These are phyloP conservation scores for Solenodon paradoxus DNA, from an alignment of 2,113 vertebrate species.

Conservation along the genomic window DNA sequence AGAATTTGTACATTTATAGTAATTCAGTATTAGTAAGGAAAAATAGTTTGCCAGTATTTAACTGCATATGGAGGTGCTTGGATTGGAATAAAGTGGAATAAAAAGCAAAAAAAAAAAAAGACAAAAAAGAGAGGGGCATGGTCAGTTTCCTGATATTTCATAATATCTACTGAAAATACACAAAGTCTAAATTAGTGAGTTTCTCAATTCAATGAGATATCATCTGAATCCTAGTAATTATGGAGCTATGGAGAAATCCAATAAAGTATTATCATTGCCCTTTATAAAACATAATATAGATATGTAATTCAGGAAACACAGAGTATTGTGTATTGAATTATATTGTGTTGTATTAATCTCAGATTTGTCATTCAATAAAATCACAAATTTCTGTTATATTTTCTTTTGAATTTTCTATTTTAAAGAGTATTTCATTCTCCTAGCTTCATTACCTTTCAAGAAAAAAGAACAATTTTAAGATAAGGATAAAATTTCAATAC, in stretches of 20 bases:
- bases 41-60: too few relatives aligned
- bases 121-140: too few relatives aligned
- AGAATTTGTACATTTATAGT: too few relatives aligned
- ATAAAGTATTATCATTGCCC: background rate
- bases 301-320: background rate
- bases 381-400: background rate
- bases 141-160: background rate
- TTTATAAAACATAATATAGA: background rate
- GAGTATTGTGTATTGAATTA: background rate
- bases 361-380: background rate
- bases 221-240: background rate
- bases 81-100: too few relatives aligned
- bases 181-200: too few relatives aligned
- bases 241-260: background rate
- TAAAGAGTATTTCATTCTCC: background rate
- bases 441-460: background rate
- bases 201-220: background rate
- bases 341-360: background rate
- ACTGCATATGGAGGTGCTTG: too few relatives aligned
- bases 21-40: too few relatives aligned
- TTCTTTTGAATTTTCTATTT: background rate
- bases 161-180: background rate
- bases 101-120: background rate
- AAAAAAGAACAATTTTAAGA: background rate
- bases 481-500: constrained; percentile 12